Evolutionary conservation across 1,140 invertebrate genomes (phyloP), one percentile per base, ranked within the genome.

Genomic region (Lasioglossum albipes): DNA sequence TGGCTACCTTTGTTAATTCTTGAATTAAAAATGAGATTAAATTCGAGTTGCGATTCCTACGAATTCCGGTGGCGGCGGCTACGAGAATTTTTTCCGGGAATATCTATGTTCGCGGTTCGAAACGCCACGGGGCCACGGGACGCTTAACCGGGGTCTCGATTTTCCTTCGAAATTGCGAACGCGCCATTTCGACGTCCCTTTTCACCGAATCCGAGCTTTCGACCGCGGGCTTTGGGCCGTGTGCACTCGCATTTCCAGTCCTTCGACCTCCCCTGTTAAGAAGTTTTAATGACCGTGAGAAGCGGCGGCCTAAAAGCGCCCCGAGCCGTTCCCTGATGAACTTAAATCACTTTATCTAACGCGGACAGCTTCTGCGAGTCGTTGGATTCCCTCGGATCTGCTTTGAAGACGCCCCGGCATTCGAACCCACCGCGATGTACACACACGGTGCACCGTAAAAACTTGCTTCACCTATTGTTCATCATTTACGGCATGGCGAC

Each of bases 281-380:
- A 62, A 71, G 67, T 77, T 77, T 71, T 71, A 77, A 77, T 59
- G 75, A 77, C 57, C 57, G 75, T 71, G 75, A 52, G 75, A 71
- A 62, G 45, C 75, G 52, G 2, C 7, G 13, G 66, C 54, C 66
- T 57, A 76, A 76, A 59, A 59, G 74, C 64, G 42, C 66, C 42
- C 42, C 42, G 16, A 31, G 22, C 41, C 54, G 6, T 9, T 41
- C 36, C 16, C 20, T 27, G 67, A 49, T 54, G 36, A 70, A 71
- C 67, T 77, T 77, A 77, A 77, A 77, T 59, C 75, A 59, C 75
- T 77, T 77, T 77, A 62, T 71, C 67, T 41, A 41, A 71, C 75
- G 27, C 20, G 42, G 54, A 49, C 75, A 71, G 57, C 54, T 71
- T 77, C 57, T 49, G 61, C 75, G 74, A 31, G 45, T 31, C n/a